A percentile compares a stretch with the other conserved stretches of the same genome.
These are phyloP conservation scores for Teleogryllus oceanicus DNA, from an alignment of 2,888 invertebrate genomes.

Conservation along the genomic window DNA sequence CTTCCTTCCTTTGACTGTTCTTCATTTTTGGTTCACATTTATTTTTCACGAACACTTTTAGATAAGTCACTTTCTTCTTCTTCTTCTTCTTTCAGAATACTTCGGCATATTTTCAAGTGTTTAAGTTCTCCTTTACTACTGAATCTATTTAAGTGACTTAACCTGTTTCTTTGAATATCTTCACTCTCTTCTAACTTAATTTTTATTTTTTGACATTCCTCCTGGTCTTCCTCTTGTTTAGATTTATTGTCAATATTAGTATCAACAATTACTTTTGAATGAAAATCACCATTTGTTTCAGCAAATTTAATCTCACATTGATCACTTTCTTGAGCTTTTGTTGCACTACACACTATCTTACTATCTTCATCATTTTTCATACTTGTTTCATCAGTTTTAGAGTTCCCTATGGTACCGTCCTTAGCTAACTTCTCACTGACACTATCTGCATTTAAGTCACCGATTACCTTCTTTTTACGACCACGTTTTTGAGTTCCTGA, in stretches of 20 bases:
- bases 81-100: too few species aligned
- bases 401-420: neutral
- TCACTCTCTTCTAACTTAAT: too few species aligned
- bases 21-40: too few species aligned
- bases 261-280: slow-evolving; percentile 18
- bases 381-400: slow-evolving; percentile 9
- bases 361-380: slow-evolving; percentile 21
- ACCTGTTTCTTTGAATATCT: too few species aligned
- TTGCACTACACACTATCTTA: neutral
- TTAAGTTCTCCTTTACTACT: too few species aligned
- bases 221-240: neutral
- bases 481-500: slow-evolving; percentile 56
- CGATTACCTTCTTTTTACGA: slow-evolving; percentile 51
- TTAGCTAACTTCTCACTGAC: slow-evolving; percentile 25
- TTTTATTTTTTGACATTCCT: too few species aligned
- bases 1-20: slow-evolving; percentile 39
- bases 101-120: too few species aligned
- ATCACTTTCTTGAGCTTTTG: slow-evolving; percentile 5
- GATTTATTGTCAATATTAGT: neutral
- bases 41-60: neutral
- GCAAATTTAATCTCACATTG: slow-evolving; percentile 39
- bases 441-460: slow-evolving; percentile 39
- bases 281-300: slow-evolving; percentile 43
- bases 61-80: slow-evolving; percentile 20
- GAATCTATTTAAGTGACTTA: too few species aligned